Conservation (phyloP, 1,140 invertebrate genomes). For the Aphaenogaster rudis region DNA sequence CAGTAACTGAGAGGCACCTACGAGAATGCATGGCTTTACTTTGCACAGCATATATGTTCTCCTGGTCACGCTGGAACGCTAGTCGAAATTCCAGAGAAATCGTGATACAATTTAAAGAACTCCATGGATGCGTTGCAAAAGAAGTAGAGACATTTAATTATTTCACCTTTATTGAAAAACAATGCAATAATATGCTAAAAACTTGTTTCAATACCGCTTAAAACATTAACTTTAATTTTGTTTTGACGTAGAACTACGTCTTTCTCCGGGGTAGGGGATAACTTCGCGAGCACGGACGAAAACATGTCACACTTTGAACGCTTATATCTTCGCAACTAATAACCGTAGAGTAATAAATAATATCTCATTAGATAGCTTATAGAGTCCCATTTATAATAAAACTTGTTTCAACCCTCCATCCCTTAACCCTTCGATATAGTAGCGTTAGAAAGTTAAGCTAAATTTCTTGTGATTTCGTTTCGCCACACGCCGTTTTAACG, state of each 20-base stretch:
- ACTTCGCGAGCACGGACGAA: too few species aligned
- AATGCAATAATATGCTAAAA: not conserved
- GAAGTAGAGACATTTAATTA: slow-evolving; percentile 63
- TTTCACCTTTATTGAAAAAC: not conserved
- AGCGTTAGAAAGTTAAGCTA: too few species aligned
- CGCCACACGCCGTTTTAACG: too few species aligned
- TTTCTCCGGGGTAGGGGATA: too few species aligned
- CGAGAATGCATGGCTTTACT: slow-evolving; percentile 94
- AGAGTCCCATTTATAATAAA: too few species aligned
- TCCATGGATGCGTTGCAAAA: slow-evolving; percentile 87
- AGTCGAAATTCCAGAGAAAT: slow-evolving; percentile 89
- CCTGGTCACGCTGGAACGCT: slow-evolving; percentile 96
- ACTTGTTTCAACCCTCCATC: too few species aligned
- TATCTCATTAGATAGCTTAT: too few species aligned
- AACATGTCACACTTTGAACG: too few species aligned
- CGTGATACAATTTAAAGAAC: slow-evolving; percentile 91
- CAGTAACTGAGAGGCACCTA: slow-evolving; percentile 92
- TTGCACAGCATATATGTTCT: slow-evolving; percentile 92
- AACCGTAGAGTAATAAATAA: too few species aligned
- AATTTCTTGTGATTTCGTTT: too few species aligned
- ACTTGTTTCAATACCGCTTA: not conserved
- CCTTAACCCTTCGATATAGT: too few species aligned
- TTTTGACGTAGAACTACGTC: not conserved
- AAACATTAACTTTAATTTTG: not conserved
- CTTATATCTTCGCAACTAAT: too few species aligned